Percentiles rank a stretch among this genome's conserved stretches.
phyloP scores from a whole-genome alignment of 2,888 invertebrate genomes.

The Gibbula magus region DNA sequence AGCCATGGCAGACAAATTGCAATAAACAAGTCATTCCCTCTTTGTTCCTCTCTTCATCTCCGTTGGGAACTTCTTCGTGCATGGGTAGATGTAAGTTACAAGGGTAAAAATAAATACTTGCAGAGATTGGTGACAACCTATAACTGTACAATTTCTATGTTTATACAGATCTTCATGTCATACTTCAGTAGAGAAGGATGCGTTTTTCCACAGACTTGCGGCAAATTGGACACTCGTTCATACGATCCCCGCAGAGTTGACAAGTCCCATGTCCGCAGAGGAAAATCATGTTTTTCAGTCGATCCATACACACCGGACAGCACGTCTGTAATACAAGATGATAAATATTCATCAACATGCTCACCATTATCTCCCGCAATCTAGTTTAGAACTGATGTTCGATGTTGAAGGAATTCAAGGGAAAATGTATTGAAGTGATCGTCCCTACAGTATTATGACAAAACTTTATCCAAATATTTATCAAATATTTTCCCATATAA shows the following conservation, averaged over 20 bases:
- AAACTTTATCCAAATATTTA: no score
- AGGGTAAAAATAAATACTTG: neutral
- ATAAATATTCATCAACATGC: neutral
- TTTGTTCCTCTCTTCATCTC: neutral
- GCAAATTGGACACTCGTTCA: slow-evolving; percentile 98
- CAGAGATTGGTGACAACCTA: neutral
- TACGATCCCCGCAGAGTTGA: slow-evolving; percentile 98
- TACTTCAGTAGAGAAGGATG: slow-evolving; percentile 86
- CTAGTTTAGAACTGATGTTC: no score
- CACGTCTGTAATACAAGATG: slow-evolving; percentile 84
- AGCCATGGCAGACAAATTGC: neutral
- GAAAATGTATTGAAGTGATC: no score
- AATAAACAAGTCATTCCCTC: neutral
- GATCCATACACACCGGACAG: slow-evolving; percentile 98
- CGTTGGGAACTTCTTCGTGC: neutral
- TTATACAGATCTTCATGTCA: neutral
- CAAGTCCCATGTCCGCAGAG: slow-evolving; percentile 98
- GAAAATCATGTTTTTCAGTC: slow-evolving; percentile 98
- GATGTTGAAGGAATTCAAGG: no score
- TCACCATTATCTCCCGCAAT: no score
- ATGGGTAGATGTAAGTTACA: neutral
- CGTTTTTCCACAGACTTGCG: slow-evolving; percentile 96
- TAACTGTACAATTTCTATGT: neutral
- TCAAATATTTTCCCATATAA: no score
- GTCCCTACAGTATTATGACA: no score